Percentiles rank a stretch among this genome's conserved stretches.
phyloP scores from a whole-genome alignment of 2,888 invertebrate species.

The Tachina lurida region DNA sequence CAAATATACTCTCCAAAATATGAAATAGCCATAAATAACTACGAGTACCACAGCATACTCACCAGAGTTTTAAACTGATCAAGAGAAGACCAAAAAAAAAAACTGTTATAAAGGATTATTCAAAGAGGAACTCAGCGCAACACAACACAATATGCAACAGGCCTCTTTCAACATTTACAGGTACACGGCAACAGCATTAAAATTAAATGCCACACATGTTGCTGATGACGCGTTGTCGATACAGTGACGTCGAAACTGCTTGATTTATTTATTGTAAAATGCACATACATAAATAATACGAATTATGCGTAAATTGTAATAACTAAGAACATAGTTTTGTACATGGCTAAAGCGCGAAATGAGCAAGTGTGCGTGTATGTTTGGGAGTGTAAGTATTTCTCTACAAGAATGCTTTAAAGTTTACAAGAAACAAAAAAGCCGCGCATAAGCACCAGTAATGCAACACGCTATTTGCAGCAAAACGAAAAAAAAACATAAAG shows the following conservation, averaged over 20 bases:
- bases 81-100: not conserved
- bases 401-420: conserved; percentile 22
- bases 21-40: not conserved
- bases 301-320: conserved; percentile 66
- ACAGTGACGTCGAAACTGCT: conserved; percentile 65
- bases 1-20: not conserved
- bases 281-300: conserved; percentile 70
- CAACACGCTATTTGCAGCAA: conserved; percentile 1
- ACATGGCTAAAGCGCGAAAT: not conserved
- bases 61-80: not conserved
- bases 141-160: conserved; percentile 19
- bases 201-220: conserved; percentile 67
- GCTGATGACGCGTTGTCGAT: conserved; percentile 71
- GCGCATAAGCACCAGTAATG: conserved; percentile 34
- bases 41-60: not conserved
- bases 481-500: not conserved
- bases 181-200: conserved; percentile 39
- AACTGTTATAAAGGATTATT: conserved; percentile 46
- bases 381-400: not conserved
- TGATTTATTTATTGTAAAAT: conserved; percentile 70
- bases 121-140: conserved; percentile 40
- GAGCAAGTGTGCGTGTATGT: not conserved
- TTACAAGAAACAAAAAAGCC: conserved; percentile 44
- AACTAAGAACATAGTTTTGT: conserved; percentile 19
- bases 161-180: not conserved